phyloP scores from a whole-genome alignment of 2,113 vertebrate species.

The Burhinus oedicnemus region DNA sequence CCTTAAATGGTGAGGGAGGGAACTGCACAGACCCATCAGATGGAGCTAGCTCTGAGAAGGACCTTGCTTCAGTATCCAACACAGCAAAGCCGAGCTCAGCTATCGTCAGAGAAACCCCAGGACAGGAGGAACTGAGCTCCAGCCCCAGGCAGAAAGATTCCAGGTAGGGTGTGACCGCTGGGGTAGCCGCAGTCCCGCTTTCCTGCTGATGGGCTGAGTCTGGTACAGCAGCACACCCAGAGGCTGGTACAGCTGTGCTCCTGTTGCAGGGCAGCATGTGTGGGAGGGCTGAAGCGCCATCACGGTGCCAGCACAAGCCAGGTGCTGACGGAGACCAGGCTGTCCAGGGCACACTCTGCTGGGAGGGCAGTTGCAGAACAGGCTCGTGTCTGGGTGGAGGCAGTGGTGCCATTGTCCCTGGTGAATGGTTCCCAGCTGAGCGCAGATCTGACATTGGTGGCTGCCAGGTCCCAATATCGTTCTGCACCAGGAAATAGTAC shows the following conservation, averaged over 20 bases:
- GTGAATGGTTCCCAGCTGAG: neutral
- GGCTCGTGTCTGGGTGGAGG: accelerated
- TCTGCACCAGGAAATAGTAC: neutral
- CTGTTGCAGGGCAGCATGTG: neutral
- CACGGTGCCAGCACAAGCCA: accelerated
- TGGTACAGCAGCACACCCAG: accelerated
- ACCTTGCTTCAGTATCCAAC: neutral
- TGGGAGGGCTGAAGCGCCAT: neutral
- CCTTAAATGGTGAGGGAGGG: conserved; percentile 8
- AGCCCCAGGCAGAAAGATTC: neutral
- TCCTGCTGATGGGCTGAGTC: neutral
- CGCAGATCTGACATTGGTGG: accelerated
- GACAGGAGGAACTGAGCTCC: neutral
- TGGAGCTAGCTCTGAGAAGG: neutral
- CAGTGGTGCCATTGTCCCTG: neutral
- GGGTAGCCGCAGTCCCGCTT: neutral
- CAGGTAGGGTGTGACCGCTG: conserved; percentile 53
- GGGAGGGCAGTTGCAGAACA: neutral
- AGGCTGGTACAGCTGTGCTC: neutral
- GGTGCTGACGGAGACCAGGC: neutral
- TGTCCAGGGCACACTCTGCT: neutral
- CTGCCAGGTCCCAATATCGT: neutral
- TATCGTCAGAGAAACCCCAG: neutral
- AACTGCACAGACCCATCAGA: neutral
- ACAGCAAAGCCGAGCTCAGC: neutral